Conservation (phyloP, 1,140 invertebrate species). For the Drosophila eugracilis region DNA sequence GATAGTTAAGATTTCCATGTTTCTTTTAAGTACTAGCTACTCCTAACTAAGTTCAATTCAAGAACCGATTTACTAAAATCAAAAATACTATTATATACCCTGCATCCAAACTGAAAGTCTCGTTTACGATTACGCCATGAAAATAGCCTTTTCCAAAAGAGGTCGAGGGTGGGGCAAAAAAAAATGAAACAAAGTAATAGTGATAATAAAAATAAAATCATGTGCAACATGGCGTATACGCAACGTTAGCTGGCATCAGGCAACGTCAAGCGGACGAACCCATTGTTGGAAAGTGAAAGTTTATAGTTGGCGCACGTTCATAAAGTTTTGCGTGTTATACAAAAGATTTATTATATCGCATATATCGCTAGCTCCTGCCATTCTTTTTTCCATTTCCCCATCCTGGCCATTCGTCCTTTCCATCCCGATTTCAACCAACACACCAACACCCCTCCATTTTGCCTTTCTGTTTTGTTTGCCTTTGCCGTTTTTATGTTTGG, state of each 20-base stretch:
- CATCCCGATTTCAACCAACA: slow-evolving; percentile 3
- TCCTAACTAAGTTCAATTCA: too few species aligned
- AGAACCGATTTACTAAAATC: background rate
- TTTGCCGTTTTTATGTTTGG: slow-evolving; percentile 58
- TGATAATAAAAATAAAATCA: slow-evolving; percentile 64
- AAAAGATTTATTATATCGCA: slow-evolving; percentile 80
- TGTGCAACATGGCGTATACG: slow-evolving; percentile 69
- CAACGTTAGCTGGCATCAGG: slow-evolving; percentile 37
- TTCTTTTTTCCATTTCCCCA: slow-evolving; percentile 51
- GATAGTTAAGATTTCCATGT: too few species aligned
- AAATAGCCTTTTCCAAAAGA: background rate
- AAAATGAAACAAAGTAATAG: slow-evolving; percentile 59
- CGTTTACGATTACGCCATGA: slow-evolving; percentile 13
- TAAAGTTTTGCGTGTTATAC: slow-evolving; percentile 79
- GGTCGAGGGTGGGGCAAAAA: slow-evolving; percentile 1
- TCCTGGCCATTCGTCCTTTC: slow-evolving; percentile 19
- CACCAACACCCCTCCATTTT: slow-evolving; percentile 6
- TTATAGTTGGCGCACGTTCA: slow-evolving; percentile 79
- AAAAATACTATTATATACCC: too few species aligned
- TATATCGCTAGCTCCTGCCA: slow-evolving; percentile 67
- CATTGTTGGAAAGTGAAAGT: slow-evolving; percentile 73
- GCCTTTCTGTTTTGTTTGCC: slow-evolving; percentile 58
- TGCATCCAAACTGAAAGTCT: background rate
- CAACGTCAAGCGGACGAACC: slow-evolving; percentile 35
- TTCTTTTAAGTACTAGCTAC: too few species aligned